A percentile compares a stretch with the other conserved stretches of the same genome.
These are phyloP conservation scores for Capreolus pygargus DNA, from an alignment of 2,113 vertebrate species.

Conservation along the genomic window DNA sequence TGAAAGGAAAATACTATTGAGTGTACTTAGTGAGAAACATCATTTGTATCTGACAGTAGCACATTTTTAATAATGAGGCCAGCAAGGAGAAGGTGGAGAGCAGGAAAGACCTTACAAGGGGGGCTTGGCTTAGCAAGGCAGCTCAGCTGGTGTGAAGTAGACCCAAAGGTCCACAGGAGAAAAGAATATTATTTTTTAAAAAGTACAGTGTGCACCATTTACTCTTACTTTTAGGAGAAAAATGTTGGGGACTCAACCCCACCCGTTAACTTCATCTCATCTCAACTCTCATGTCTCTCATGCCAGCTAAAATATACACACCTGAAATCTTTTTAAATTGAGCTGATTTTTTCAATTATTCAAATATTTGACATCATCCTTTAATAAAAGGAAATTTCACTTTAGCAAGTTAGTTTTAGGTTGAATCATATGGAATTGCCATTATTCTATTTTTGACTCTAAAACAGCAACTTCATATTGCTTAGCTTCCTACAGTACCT, in stretches of 20 bases:
- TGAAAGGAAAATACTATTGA: slow-evolving; percentile 53
- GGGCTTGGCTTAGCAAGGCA: background rate
- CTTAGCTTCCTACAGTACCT: background rate
- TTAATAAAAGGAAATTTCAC: slow-evolving; percentile 29
- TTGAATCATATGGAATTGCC: background rate
- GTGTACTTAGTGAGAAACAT: slow-evolving; percentile 35
- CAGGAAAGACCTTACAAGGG: slow-evolving; percentile 1
- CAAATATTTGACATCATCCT: background rate
- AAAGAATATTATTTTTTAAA: slow-evolving; percentile 34
- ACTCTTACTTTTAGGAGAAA: slow-evolving; percentile 29
- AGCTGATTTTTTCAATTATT: background rate
- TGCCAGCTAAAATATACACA: background rate
- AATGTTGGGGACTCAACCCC: background rate
- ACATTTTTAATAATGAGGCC: slow-evolving; percentile 73
- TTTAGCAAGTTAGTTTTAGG: background rate
- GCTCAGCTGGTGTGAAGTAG: slow-evolving; percentile 52
- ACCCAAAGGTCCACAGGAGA: slow-evolving; percentile 24
- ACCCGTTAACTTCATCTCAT: background rate
- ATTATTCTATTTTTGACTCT: background rate
- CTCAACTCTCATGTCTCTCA: slow-evolving; percentile 11
- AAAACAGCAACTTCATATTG: background rate
- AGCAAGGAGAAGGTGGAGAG: slow-evolving; percentile 32
- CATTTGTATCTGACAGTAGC: slow-evolving; percentile 55
- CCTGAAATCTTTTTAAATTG: slow-evolving; percentile 8
- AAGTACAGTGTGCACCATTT: slow-evolving; percentile 20